These are phyloP conservation scores for Cyrtonyx montezumae DNA, from an alignment of 2,113 vertebrate genomes.

Conservation along the genomic window DNA sequence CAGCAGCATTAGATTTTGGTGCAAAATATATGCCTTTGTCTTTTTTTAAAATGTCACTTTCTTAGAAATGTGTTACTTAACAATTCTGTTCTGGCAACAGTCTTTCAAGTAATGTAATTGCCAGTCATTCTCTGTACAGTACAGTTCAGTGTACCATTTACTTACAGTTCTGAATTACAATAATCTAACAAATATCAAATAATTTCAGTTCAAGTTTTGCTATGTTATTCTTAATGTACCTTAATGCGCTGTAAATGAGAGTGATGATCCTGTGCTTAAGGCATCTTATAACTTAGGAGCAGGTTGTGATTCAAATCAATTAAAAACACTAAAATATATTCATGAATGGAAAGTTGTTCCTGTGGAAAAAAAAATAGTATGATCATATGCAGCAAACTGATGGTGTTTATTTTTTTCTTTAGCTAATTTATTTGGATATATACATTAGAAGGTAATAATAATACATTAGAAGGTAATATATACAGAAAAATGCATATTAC, in stretches of 20 bases:
- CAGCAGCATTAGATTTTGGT: conserved; percentile 69
- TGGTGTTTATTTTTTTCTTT: background rate
- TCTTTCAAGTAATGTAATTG: conserved; percentile 19
- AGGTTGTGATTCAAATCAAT: background rate
- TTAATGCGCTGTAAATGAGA: background rate
- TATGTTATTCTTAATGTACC: background rate
- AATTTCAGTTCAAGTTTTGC: background rate
- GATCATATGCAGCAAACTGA: background rate
- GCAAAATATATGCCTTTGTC: conserved; percentile 62
- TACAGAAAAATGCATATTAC: background rate
- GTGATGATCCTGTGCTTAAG: background rate
- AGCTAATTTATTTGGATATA: background rate
- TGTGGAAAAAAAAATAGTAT: background rate
- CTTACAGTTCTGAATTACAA: conserved; percentile 26
- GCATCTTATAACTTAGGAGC: background rate
- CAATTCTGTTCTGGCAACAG: conserved; percentile 25
- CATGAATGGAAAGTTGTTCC: background rate
- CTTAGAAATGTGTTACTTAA: conserved; percentile 30
- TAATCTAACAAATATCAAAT: conserved; percentile 10
- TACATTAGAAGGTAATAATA: background rate
- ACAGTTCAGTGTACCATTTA: background rate
- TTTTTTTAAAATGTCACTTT: conserved; percentile 62
- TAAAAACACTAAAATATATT: conserved; percentile 26
- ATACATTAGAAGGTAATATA: background rate
- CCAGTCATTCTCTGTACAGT: conserved; percentile 7